Base-by-base conservation (phyloP, 2,888 invertebrate species). In the Spilarctia lutea region DNA sequence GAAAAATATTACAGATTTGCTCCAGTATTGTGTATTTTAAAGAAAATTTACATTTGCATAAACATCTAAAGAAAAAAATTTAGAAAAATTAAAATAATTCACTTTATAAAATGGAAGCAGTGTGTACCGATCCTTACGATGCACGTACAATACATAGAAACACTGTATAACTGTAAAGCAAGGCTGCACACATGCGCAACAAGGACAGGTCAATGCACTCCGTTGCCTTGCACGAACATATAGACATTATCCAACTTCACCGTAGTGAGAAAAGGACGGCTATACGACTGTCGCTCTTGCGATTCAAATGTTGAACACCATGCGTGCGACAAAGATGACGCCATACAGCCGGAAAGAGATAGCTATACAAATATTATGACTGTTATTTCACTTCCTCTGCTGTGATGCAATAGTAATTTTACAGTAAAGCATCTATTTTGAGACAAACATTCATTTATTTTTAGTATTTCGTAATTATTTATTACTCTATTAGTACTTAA, bases 191-290 rank as follows among this genome's bases (percentile, higher is more conserved):
- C 96, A 91, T 85, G 78, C 87, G 77, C 87, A 96, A 92, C 96
- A 96, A 96, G 96, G 96, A 96, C 96, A 96, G 96, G 95, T 96
- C 96, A 95, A 94, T 92, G 95, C 93, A 94, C 96, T 94, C 92
- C 82, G 93, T 95, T 95, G 95, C 96, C 96, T 96, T 96, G 95
- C 93, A 91, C 90, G 92, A 94, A 88, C 87, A 91, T 88, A 89
- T 89, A 85, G 79, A 88, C 86, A 72, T 87, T 90, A 95, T 87
- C 88, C 84, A 75, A 79, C 75, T 79, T 73, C 79, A 72, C 74
- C 65, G 78, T 86, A 71, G 92, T 78, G 87, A 81, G 87, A 95
- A 83, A 81, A 88, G 89, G 88, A 89, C 79, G 82, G 84, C 76
- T 79, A 85, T 77, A 89, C 66, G 76, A 86, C 81, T 66, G 83